Conservation (phyloP, 2,888 invertebrate species). For the Oasisia sp. region DNA sequence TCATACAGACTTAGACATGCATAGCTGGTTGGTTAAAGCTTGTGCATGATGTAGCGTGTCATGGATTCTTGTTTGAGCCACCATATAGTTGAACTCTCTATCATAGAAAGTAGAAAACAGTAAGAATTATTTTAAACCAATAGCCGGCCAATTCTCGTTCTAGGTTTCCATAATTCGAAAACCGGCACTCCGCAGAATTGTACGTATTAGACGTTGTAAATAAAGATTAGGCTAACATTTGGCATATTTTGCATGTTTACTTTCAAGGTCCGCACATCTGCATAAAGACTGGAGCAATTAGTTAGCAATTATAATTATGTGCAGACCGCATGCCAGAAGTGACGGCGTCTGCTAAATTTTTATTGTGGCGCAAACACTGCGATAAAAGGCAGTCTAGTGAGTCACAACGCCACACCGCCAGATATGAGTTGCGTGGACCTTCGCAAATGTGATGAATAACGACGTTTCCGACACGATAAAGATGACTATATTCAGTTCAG, state of each 20-base stretch:
- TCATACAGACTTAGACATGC: too few relatives aligned
- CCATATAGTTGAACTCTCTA: too few relatives aligned
- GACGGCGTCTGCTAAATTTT: neutral
- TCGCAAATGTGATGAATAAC: neutral
- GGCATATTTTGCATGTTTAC: neutral
- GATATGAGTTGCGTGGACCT: neutral
- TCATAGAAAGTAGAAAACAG: too few relatives aligned
- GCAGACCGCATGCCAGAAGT: neutral
- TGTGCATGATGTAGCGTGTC: too few relatives aligned
- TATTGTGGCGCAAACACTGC: neutral
- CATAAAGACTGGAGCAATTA: neutral
- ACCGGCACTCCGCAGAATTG: neutral
- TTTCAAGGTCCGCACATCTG: neutral
- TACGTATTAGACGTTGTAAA: neutral
- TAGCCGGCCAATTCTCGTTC: too few relatives aligned
- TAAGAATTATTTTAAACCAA: too few relatives aligned
- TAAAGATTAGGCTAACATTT: neutral
- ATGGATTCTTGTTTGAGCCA: too few relatives aligned
- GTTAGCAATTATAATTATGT: neutral
- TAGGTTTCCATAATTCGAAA: too few relatives aligned
- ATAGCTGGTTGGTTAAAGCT: too few relatives aligned
- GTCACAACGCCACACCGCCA: neutral
- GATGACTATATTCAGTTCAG: too few relatives aligned
- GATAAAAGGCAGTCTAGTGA: neutral
- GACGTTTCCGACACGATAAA: neutral